Percentiles rank a stretch among this genome's conserved stretches.
Conservation (phyloP, 1,140 invertebrate species). For the Gryllus bimaculatus region DNA sequence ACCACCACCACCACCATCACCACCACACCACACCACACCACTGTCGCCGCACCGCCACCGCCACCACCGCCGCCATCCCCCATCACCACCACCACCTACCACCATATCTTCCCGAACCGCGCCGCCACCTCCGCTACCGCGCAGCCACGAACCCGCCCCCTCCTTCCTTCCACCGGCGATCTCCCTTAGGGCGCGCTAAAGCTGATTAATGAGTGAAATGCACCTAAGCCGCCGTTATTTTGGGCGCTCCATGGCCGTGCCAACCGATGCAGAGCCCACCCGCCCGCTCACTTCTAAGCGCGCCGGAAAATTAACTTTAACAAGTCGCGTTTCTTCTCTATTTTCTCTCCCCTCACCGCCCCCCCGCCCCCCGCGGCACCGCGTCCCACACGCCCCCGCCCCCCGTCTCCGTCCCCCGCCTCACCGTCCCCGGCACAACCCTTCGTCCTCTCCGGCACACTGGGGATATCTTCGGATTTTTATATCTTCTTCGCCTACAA, state of each 20-base stretch:
- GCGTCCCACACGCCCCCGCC: too few species aligned
- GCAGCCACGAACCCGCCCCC: too few species aligned
- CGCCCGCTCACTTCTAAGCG: not conserved
- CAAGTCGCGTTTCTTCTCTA: not conserved
- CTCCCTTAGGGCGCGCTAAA: not conserved
- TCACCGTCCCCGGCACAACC: not conserved
- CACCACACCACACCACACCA: too few species aligned
- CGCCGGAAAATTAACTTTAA: not conserved
- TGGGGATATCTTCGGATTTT: not conserved
- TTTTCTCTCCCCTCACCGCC: not conserved
- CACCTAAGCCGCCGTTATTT: not conserved
- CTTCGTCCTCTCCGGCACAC: not conserved
- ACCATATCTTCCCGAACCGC: too few species aligned
- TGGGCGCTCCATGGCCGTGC: not conserved
- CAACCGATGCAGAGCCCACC: not conserved
- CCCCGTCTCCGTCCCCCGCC: too few species aligned
- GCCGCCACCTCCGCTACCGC: too few species aligned
- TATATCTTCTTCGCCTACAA: not conserved
- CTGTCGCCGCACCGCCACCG: too few species aligned
- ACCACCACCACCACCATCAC: too few species aligned
- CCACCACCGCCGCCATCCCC: too few species aligned
- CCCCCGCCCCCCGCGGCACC: too few species aligned
- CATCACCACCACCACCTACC: too few species aligned
- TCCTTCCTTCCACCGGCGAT: not conserved
- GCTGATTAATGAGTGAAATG: conserved; percentile 4